phyloP scores from a whole-genome alignment of 1,140 invertebrate species.

The Pseudomyrmex concolor region DNA sequence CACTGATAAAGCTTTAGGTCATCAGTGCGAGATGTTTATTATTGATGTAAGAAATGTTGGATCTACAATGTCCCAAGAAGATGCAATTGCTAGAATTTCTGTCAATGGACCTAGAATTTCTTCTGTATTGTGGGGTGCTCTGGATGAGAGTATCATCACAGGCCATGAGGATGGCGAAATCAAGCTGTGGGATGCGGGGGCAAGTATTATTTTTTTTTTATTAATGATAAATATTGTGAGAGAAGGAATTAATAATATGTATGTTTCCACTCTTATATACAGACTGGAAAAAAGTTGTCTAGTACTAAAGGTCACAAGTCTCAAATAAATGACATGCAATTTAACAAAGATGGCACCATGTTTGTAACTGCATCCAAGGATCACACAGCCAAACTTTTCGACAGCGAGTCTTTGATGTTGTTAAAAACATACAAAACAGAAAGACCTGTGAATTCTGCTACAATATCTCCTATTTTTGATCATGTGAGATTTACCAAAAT shows the following conservation, averaged over 20 bases:
- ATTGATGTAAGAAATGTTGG: slow-evolving; percentile 92
- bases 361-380: slow-evolving; percentile 98
- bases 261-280: slow-evolving; percentile 33
- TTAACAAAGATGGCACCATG: slow-evolving; percentile 96
- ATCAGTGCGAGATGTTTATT: slow-evolving; percentile 95
- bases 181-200: slow-evolving; percentile 95
- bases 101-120: slow-evolving; percentile 93
- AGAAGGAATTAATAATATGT: neutral
- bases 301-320: slow-evolving; percentile 92
- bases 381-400: slow-evolving; percentile 97
- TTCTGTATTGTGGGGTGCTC: slow-evolving; percentile 95
- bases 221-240: slow-evolving; percentile 11
- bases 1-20: slow-evolving; percentile 96
- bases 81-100: slow-evolving; percentile 88
- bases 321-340: slow-evolving; percentile 98
- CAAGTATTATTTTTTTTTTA: slow-evolving; percentile 79
- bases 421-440: slow-evolving; percentile 98
- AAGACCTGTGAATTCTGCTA: slow-evolving; percentile 97
- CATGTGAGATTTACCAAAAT: slow-evolving; percentile 88
- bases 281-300: slow-evolving; percentile 93
- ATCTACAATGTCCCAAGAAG: slow-evolving; percentile 84
- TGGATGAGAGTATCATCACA: slow-evolving; percentile 96
- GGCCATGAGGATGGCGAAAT: slow-evolving; percentile 98
- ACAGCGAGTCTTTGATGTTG: slow-evolving; percentile 92
- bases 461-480: slow-evolving; percentile 96